phyloP scores from a whole-genome alignment of 2,888 invertebrate genomes.

The Tipula confusa region DNA sequence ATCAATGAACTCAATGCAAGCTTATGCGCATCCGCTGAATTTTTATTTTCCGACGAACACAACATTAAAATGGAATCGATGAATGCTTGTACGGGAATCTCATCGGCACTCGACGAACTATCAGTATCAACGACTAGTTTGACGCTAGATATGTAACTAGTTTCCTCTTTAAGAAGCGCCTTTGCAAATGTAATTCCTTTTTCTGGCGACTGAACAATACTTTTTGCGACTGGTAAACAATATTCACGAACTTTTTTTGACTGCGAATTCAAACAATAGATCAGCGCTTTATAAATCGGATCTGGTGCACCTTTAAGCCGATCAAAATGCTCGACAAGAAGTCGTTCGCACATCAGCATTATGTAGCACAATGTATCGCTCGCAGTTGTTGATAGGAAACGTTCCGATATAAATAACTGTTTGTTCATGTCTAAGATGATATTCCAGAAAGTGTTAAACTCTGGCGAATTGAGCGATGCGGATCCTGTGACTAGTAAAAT shows the following conservation, averaged over 20 bases:
- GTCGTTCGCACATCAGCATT: conserved; percentile 66
- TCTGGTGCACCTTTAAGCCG: conserved; percentile 62
- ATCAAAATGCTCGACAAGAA: conserved; percentile 65
- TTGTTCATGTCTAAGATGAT: conserved; percentile 70
- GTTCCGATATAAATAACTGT: conserved; percentile 76
- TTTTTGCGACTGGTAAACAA: conserved; percentile 58
- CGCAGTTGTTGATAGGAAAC: conserved; percentile 65
- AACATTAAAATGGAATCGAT: conserved; percentile 43
- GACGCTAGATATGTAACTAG: conserved; percentile 60
- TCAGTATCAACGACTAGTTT: conserved; percentile 51
- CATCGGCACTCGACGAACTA: conserved; percentile 38
- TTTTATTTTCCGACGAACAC: conserved; percentile 42
- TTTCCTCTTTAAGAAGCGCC: conserved; percentile 62
- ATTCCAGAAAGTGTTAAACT: conserved; percentile 56
- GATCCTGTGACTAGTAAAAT: conserved; percentile 61
- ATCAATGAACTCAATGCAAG: conserved; percentile 65
- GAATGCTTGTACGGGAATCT: conserved; percentile 42
- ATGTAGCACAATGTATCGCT: conserved; percentile 69
- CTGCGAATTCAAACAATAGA: conserved; percentile 63
- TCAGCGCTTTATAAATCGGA: conserved; percentile 66
- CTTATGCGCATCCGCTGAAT: conserved; percentile 52
- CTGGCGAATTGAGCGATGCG: conserved; percentile 40
- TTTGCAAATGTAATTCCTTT: conserved; percentile 61
- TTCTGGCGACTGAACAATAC: conserved; percentile 56
- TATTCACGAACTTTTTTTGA: conserved; percentile 59